Conservation (phyloP, 2,888 invertebrate genomes). For the Latrodectus hesperus region DNA sequence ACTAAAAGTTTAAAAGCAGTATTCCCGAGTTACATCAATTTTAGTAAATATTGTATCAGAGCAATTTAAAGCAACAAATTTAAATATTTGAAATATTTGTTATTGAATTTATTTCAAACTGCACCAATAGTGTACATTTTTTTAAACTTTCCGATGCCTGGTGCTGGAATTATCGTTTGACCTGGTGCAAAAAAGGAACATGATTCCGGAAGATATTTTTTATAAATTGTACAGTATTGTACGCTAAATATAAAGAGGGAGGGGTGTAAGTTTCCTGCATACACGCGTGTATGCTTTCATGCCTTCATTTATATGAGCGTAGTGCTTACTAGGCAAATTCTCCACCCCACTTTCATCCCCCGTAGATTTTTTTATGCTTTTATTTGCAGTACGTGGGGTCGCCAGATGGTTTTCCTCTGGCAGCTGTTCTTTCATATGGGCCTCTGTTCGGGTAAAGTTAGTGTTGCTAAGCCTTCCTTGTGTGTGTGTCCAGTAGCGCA, state of each 20-base stretch:
- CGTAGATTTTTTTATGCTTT: slow-evolving; percentile 30
- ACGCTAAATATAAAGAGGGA: slow-evolving; percentile 40
- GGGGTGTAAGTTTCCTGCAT: slow-evolving; percentile 46
- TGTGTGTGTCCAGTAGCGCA: neutral
- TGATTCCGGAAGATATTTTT: slow-evolving; percentile 35
- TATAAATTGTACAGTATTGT: slow-evolving; percentile 22
- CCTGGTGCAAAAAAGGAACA: neutral
- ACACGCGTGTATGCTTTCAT: slow-evolving; percentile 8
- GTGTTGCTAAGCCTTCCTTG: slow-evolving; percentile 17
- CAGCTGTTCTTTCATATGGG: slow-evolving; percentile 62
- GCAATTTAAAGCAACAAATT: no score
- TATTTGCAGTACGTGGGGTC: slow-evolving; percentile 66
- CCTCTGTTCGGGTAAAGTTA: slow-evolving; percentile 47
- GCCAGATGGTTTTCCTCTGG: slow-evolving; percentile 67
- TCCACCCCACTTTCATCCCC: slow-evolving; percentile 7
- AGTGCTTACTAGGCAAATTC: slow-evolving; percentile 14
- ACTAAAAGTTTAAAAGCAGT: no score
- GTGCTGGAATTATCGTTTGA: neutral
- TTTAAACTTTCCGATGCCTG: no score
- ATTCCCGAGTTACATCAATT: no score
- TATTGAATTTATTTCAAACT: no score
- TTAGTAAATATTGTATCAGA: no score
- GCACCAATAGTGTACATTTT: no score
- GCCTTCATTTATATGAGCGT: slow-evolving; percentile 16
- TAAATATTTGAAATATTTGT: no score